Conservation (phyloP, 2,888 invertebrate species). For the Pegoplata infirma region DNA sequence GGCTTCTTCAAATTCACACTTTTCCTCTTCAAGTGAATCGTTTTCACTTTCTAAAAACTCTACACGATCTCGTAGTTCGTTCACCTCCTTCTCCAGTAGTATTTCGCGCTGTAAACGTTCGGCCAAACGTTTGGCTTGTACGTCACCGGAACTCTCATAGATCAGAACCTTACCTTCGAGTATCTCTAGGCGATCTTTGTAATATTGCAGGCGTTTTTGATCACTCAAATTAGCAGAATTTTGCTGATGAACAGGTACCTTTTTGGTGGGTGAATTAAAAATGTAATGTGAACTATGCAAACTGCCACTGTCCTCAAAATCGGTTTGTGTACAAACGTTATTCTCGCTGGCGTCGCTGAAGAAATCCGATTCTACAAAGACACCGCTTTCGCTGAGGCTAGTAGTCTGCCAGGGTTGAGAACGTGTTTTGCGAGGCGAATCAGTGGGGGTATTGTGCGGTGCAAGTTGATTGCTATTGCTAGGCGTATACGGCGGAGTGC, state of each 20-base stretch:
- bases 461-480: conserved; percentile 62
- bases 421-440: conserved; percentile 69
- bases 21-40: conserved; percentile 84
- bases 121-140: conserved; percentile 81
- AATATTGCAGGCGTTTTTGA: conserved; percentile 82
- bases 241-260: conserved; percentile 65
- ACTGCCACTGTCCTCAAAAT: conserved; percentile 79
- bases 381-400: conserved; percentile 86
- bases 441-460: conserved; percentile 77
- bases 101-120: conserved; percentile 83
- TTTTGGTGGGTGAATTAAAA: conserved; percentile 60
- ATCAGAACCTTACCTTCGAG: conserved; percentile 83
- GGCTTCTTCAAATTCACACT: conserved; percentile 86
- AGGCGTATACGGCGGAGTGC: conserved; percentile 65
- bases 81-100: conserved; percentile 79
- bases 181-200: conserved; percentile 83
- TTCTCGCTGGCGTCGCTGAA: conserved; percentile 66
- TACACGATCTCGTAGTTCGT: conserved; percentile 79
- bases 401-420: conserved; percentile 75
- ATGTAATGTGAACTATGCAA: conserved; percentile 26
- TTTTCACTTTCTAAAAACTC: conserved; percentile 82
- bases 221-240: conserved; percentile 71
- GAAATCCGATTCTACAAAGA: conserved; percentile 83
- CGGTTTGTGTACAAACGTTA: conserved; percentile 78
- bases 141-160: conserved; percentile 83